Evolutionary conservation across 2,888 invertebrate species (phyloP), one percentile per base, ranked within the genome.

Genomic region (Melinaea menophilus): DNA sequence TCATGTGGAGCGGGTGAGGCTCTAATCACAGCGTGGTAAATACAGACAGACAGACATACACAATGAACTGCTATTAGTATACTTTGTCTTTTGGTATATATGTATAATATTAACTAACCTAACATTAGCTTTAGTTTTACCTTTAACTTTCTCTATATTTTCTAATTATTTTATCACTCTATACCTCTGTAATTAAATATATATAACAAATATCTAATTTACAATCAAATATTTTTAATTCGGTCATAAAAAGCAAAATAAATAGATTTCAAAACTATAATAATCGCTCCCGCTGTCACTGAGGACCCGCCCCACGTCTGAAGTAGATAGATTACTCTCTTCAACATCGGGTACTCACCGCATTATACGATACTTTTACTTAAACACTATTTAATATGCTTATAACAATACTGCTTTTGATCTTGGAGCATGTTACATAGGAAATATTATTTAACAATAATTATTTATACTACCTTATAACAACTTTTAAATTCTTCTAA

Each of bases 271-370:
- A 22, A 41, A 41, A 41, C 9, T 9, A 41, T 41, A 72, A 13
- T 22, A 55, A n/a, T 5, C 11, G 2, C 9, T 62, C 31, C 56
- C 73, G 67, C 74, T 70, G 12, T 12, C 65, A n/a, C 0, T 71
- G 61, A 1, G 13, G 46, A 56, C 57, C 13, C 63, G 55, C 68
- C 74, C 71, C 72, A 68, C 75, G 80, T 79, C 79, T 89, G 88
- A 88, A 87, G 86, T 81, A 87, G 88, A 89, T 88, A 86, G 89
- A 90, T 90, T 86, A 82, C 86, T 78, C 78, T 76, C 81, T 76
- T 76, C 79, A 82, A 73, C 84, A 80, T 80, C 80, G 79, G 81
- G 81, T 63, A 70, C 68, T 77, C 79, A 79, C 80, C 76, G 77
- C 77, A 78, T 79, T 81, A 80, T 80, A 79, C 78, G 41, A 31